Base-by-base conservation (phyloP, 2,113 vertebrate genomes). In the Scatophagus argus region DNA sequence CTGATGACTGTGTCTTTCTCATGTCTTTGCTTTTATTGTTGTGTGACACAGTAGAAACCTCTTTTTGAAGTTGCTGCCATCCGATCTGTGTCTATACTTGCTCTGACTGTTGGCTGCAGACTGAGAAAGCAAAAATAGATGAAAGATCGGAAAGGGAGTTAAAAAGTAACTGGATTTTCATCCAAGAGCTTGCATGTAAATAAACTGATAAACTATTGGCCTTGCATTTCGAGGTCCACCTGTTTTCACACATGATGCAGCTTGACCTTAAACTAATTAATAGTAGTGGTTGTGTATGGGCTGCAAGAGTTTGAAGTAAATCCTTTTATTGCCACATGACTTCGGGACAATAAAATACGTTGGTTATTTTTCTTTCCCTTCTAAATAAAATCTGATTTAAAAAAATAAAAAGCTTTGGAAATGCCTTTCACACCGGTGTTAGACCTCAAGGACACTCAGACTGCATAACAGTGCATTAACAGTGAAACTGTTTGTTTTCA, bases 61-160 rank as follows among this genome's bases (percentile, higher is more conserved):
- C 14, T 46, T 43, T 77, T 74, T 77, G 44, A 81, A 77, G 77
- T 34, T 29, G 13, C 34, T 68, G 34, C 68, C 46, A 51, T 59
- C 14, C 3, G 25, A 10, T 54, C 67, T 31, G 39, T 5, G 17
- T 38, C 54, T 56, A 1, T 5, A 5, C 21, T 47, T 34, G 17
- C 59, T 70, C 44, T 74, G 74, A 84, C 71, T 72, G 66, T 68
- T 47, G 12, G 29, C 68, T 51, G 46, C 67, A 44, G 43, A 56
- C 44, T 4, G 51, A 80, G 27, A 7, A 59, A 32, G 43, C 31
- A 39, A 7, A 12, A 41, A n/a, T n/a, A 72, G 43, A 49, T 54
- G 38, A 74, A 74, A 68, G n/a, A 23, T 8, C 11, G 1, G 61
- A 55, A 34, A 41, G 21, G 16, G 12, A 36, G 23, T n/a, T 65